These are phyloP conservation scores for Ancistrus triradiatus DNA, from an alignment of 2,113 vertebrate genomes.

Conservation along the genomic window DNA sequence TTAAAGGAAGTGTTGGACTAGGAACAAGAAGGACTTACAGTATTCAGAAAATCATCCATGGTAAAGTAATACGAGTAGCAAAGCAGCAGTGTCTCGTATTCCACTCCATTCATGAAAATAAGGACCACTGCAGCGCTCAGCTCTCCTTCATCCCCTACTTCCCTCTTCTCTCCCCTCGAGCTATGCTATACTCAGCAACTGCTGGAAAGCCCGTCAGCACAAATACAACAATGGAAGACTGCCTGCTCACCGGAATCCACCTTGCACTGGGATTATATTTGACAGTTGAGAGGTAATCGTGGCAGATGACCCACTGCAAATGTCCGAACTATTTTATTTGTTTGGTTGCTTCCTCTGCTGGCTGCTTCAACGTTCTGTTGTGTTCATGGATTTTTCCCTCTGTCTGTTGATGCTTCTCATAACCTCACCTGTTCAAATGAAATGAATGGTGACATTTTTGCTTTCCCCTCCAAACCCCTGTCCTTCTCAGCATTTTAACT, in stretches of 20 bases:
- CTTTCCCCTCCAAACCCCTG: conserved; percentile 18
- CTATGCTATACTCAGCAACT: conserved; percentile 1
- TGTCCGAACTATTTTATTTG: conserved; percentile 19
- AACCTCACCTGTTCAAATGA: conserved; percentile 51
- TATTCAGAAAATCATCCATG: not conserved
- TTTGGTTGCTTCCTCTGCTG: conserved; percentile 1
- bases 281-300: conserved; percentile 13
- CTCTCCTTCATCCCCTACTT: conserved; percentile 4
- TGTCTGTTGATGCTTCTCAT: conserved; percentile 57
- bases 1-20: not conserved
- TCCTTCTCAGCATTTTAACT: conserved; percentile 33
- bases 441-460: conserved; percentile 32
- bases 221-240: conserved; percentile 10
- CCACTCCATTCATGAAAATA: conserved; percentile 23
- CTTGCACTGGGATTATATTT: conserved; percentile 16
- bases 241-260: conserved; percentile 16
- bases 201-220: conserved; percentile 16
- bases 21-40: conserved; percentile 9
- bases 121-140: conserved; percentile 19
- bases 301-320: conserved; percentile 13
- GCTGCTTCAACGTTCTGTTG: conserved; percentile 21
- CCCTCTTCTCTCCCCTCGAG: not conserved
- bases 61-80: conserved; percentile 7
- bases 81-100: conserved; percentile 13
- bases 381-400: conserved; percentile 18